Base-by-base conservation (phyloP, 2,888 invertebrate species). In the Mactromeris polynyma region DNA sequence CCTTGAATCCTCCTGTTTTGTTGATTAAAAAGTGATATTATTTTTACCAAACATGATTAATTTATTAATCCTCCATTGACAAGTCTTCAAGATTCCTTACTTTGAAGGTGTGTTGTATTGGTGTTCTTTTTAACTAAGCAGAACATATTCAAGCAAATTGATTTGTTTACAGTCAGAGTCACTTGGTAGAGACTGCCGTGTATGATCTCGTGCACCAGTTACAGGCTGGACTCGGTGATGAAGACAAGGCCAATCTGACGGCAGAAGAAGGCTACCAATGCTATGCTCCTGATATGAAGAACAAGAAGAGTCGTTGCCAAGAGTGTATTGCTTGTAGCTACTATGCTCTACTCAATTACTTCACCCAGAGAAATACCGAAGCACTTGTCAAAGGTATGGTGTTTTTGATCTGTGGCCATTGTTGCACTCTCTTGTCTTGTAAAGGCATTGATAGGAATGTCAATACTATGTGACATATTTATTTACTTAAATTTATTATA, bases 301-400 rank as follows among this genome's bases (percentile, higher is more conserved):
- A 95, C 91, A 96, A 96, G 93, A 96, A 96, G 87, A 95, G 95
- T 83, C 92, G 96, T n/a, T 96, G 96, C 83, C 95, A 95, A 93
- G 96, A 96, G 81, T 96, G 96, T 91, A 95, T 95, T 87, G 96
- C 96, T 9, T 96, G 96, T 88, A 94, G 95, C 79, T 97, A 96
- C 94, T 96, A 96, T 91, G 88, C 94, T 31, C 93, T 97, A 42
- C 94, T 97, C 51, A 96, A 96, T 87, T 92, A 95, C 96, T 99
- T 99, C 96, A 99, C 98, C 93, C 97, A 99, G 92, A 98, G 99
- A 97, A 98, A 99, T 26, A 98, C 99, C 51, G 99, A 99, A 95
- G 98, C 99, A 4, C 97, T 99, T 3, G 98, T 98, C 92, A 98
- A 96, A 94, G 96, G 97, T 96, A 89, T 91, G 95, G 58, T 79